Percentiles rank a stretch among this genome's conserved stretches.
These are phyloP conservation scores for Prosopocoilus inquinatus DNA, from an alignment of 2,888 invertebrate genomes.

Conservation along the genomic window DNA sequence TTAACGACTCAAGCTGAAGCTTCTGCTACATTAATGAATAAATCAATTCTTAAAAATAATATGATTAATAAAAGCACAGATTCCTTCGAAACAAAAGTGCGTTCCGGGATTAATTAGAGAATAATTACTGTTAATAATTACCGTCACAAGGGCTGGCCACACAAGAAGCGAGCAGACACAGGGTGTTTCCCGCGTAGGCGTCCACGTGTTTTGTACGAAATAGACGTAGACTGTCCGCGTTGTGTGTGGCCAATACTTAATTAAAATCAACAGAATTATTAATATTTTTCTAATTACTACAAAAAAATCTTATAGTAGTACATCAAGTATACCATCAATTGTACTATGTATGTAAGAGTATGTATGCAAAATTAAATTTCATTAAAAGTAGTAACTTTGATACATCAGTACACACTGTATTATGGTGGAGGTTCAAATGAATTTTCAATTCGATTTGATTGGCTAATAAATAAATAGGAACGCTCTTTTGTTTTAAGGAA, in stretches of 20 bases:
- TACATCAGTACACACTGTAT: no score
- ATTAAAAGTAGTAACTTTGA: no score
- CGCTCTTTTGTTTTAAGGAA: no score
- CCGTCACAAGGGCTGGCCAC: slow-evolving; percentile 20
- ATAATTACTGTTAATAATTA: slow-evolving; percentile 8
- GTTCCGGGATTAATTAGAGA: background rate
- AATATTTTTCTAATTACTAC: background rate
- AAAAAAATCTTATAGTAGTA: background rate
- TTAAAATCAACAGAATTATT: slow-evolving; percentile 1
- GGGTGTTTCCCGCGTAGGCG: slow-evolving; percentile 16
- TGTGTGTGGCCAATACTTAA: slow-evolving; percentile 12
- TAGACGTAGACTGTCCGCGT: slow-evolving; percentile 19
- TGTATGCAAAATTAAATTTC: no score
- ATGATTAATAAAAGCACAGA: background rate
- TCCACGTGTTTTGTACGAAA: slow-evolving; percentile 21
- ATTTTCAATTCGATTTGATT: no score
- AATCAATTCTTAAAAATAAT: background rate
- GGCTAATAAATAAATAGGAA: no score
- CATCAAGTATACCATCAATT: no score
- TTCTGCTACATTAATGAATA: background rate
- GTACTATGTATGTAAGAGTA: no score
- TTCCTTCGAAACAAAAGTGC: slow-evolving; percentile 2
- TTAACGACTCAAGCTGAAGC: background rate
- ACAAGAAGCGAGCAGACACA: slow-evolving; percentile 20
- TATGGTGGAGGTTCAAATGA: no score